These are phyloP conservation scores for Halyomorpha halys DNA, from an alignment of 1,140 invertebrate species.

Conservation along the genomic window DNA sequence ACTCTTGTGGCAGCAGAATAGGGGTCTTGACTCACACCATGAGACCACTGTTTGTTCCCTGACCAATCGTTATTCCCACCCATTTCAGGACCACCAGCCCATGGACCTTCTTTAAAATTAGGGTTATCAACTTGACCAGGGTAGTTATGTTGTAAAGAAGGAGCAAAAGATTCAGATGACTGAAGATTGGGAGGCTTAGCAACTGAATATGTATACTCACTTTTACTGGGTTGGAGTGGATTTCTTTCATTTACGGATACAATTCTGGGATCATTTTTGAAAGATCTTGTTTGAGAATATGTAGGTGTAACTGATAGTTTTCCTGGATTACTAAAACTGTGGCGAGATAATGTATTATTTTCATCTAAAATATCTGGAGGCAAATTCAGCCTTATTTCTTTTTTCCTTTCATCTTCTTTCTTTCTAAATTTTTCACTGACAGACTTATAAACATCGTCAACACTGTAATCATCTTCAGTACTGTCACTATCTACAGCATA, in stretches of 20 bases:
- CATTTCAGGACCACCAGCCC: background rate
- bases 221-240: background rate
- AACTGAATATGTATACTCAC: slow-evolving; percentile 1
- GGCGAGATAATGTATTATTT: slow-evolving; percentile 2
- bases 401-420: slow-evolving; percentile 28
- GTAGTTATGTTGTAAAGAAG: background rate
- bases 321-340: slow-evolving; percentile 9
- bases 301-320: background rate
- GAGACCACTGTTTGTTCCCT: background rate
- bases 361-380: background rate
- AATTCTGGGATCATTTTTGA: background rate
- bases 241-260: background rate
- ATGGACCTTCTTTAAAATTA: background rate
- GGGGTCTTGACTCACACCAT: background rate
- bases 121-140: background rate
- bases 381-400: background rate
- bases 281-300: background rate
- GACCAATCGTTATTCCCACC: background rate
- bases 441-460: slow-evolving; percentile 55
- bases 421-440: slow-evolving; percentile 48
- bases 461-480: slow-evolving; percentile 55
- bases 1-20: background rate
- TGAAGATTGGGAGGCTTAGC: background rate
- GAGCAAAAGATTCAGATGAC: background rate
- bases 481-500: slow-evolving; percentile 34